Evolutionary conservation across 2,797 vertebrate genomes (phyloP), one percentile per base, ranked within the genome.

Genomic region (Acanthis flammea): DNA sequence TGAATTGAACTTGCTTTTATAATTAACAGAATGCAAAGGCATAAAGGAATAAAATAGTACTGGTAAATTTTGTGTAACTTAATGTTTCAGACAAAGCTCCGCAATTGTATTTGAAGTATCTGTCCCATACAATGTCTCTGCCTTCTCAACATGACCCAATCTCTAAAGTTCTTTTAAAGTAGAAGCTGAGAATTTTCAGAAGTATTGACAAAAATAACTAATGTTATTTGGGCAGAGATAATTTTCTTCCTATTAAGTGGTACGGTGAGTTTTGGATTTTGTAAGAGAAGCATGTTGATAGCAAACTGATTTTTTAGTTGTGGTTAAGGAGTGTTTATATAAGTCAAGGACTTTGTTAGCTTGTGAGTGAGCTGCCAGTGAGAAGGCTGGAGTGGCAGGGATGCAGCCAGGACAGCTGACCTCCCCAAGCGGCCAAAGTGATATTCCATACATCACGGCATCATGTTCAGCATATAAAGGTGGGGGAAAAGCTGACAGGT

Each of bases 371-470:
- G 5, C 19, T 57, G 17, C 12, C 50, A 30, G n/a, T 22, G 39
- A 68, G 37, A 57, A 75, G 24, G 19, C 10, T 50, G 57, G 13
- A 44, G 19, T 7, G 19, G 10, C 37, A 71, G 31, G 1, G 14
- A 31, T 0, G 0, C 6, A 63, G 27, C 14, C 37, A n/a, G n/a
- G 28, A 62, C 19, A 33, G 12, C 21, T 39, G n/a, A 19, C 9
- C 23, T 39, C 8, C 9, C 6, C 14, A 27, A 13, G 14, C 3
- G 18, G 9, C 8, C 19, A 30, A 42, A 55, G 27, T 8, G 11
- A 19, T 33, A 35, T 35, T 77, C 27, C 37, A 14, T 19, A 16
- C 2, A 2, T 1, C 25, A 37, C 3, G 23, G 21, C 6, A 39
- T 57, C 8, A 3, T 27, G 14, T 37, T 70, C 57, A 35, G 18